Base-by-base conservation (phyloP, 1,140 invertebrate genomes). In the Coptotermes formosanus region DNA sequence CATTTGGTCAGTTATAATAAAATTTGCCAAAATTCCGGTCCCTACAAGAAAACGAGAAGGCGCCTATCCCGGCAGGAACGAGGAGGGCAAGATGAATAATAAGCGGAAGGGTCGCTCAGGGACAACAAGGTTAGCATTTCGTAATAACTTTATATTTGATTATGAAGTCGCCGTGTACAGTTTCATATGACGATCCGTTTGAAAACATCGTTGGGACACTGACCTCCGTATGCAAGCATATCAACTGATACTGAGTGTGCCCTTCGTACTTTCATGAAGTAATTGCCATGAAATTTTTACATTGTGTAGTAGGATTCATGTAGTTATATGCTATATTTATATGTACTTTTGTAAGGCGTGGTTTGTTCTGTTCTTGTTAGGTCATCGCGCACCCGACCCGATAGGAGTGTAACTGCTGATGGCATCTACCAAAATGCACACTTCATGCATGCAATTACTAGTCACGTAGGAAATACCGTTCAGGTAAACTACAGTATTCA, bases 401-500 rank as follows among this genome's bases (percentile, higher is more conserved):
- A 87, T 55, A 55, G 83, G 44, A 81, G 43, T 84, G 92, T 95
- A 59, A 91, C 93, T 87, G 93, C 95, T 43, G 96, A 97, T 90
- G 97, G 97, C 87, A 94, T 97, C 48, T 98, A 97, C 90, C 96
- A 94, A 88, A 97, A 98, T 93, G 93, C 94, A 87, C 94, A 95
- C 90, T 97, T 97, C 90, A 97, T 97, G 95, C 96, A 97, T 92
- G 94, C 96, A 38, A 94, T 95, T 82, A 96, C 96, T 87, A 94
- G 94, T 88, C 94, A 97, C 89, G 95, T 97, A 85, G 97, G 97
- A 87, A 96, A 96, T 90, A 92, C 93, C 88, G 95, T 96, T 48
- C 94, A 96, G 91, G 94, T 93, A 90, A 84, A 83, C 30, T 64
- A 19, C 48, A 64, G 7, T 32, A 59, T 9, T 45, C 12, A 43